These are phyloP conservation scores for Typhlomys cinereus DNA, from an alignment of 2,113 vertebrate genomes.

Conservation along the genomic window DNA sequence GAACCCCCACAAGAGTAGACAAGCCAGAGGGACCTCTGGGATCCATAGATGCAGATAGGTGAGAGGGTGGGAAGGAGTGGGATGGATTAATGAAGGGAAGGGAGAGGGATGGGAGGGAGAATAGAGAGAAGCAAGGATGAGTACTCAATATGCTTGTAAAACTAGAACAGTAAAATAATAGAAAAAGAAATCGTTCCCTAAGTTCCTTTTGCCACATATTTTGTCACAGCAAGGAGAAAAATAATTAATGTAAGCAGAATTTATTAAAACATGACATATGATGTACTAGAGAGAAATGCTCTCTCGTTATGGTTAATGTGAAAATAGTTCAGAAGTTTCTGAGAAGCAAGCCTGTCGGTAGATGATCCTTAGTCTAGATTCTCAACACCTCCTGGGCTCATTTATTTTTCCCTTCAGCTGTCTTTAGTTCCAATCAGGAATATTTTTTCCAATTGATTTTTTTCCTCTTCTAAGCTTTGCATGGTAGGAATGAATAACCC, in stretches of 20 bases:
- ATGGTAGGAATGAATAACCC: slow-evolving; percentile 44
- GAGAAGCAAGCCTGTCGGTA: slow-evolving; percentile 24
- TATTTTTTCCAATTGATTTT: slow-evolving; percentile 48
- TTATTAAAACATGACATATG: background rate
- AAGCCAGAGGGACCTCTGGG: no score
- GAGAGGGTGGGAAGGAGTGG: no score
- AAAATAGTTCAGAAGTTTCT: slow-evolving; percentile 28
- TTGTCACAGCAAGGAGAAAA: background rate
- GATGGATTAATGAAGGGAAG: no score
- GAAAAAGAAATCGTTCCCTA: no score
- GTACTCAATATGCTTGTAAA: no score
- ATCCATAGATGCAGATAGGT: no score
- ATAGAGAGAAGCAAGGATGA: no score
- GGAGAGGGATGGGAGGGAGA: no score
- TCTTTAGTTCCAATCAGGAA: slow-evolving; percentile 27
- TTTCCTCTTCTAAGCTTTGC: slow-evolving; percentile 45
- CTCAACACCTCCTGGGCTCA: background rate
- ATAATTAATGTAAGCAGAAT: background rate
- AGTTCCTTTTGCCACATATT: background rate
- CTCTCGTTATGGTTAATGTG: background rate
- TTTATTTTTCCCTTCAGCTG: slow-evolving; percentile 37
- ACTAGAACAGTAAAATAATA: no score
- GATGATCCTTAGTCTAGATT: slow-evolving; percentile 35
- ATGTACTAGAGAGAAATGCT: background rate
- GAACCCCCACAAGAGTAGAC: no score